Evolutionary conservation across 2,113 vertebrate genomes (phyloP).

Genomic region (Lepus timidus): DNA sequence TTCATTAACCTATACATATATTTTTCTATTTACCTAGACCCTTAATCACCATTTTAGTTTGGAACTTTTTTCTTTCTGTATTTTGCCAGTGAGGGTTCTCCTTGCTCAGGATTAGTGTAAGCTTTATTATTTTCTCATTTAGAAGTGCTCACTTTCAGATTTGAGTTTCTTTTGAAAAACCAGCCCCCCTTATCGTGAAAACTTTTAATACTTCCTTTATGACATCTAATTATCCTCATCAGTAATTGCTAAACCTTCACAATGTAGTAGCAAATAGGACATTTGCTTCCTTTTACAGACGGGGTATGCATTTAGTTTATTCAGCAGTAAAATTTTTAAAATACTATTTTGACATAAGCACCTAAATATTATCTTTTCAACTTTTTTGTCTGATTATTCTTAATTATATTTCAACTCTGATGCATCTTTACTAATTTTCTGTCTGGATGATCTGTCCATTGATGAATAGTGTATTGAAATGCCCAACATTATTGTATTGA

Average conservation of each 20-base stretch:
- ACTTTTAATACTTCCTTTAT: neutral
- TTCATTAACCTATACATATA: neutral
- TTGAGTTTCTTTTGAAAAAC: neutral
- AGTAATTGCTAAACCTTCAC: neutral
- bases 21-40: neutral
- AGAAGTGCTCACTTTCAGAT: neutral
- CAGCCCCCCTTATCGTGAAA: neutral
- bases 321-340: neutral
- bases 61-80: neutral
- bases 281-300: constrained; percentile 4
- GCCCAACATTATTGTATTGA: no score
- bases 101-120: neutral
- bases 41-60: neutral
- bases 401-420: neutral
- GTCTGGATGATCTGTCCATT: no score
- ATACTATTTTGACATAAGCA: neutral
- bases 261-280: neutral
- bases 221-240: neutral
- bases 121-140: neutral
- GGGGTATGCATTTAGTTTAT: neutral
- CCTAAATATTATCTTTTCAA: neutral
- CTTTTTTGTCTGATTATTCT: neutral
- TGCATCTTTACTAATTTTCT: no score
- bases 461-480: no score
- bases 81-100: neutral